Evolutionary conservation across 1,140 invertebrate species (phyloP).

Genomic region (Drosophila azteca): DNA sequence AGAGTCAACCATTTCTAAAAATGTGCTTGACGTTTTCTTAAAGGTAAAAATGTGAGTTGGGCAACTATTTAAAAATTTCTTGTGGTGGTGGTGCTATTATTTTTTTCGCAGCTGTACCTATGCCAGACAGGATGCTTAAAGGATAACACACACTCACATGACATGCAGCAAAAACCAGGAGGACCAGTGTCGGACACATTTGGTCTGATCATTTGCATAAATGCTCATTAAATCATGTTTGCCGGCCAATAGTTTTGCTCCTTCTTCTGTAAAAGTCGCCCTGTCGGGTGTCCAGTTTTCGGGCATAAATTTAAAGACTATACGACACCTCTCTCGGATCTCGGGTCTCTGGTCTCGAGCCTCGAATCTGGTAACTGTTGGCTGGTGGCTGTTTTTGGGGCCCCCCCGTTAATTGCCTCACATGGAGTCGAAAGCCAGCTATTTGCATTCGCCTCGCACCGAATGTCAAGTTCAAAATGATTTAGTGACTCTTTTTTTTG

Average conservation of each 20-base stretch:
- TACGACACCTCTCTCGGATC: constrained; percentile 22
- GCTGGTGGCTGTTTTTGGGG: background rate
- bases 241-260: constrained; percentile 47
- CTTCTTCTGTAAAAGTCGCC: constrained; percentile 38
- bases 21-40: too few species aligned
- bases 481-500: constrained; percentile 71
- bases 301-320: constrained; percentile 26
- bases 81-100: too few species aligned
- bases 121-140: constrained; percentile 48
- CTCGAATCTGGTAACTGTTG: constrained; percentile 1
- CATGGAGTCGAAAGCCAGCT: constrained; percentile 42
- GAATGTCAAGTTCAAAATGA: constrained; percentile 82
- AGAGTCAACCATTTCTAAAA: too few species aligned
- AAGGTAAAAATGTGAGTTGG: too few species aligned
- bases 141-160: constrained; percentile 37
- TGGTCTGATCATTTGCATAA: constrained; percentile 70
- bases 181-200: constrained; percentile 40
- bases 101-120: too few species aligned
- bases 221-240: constrained; percentile 76
- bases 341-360: too few species aligned
- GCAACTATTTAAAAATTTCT: too few species aligned
- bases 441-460: constrained; percentile 56
- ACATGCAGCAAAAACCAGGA: constrained; percentile 18
- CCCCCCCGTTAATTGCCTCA: constrained; percentile 36
- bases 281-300: constrained; percentile 60